Conservation (phyloP, 2,888 invertebrate genomes). For the Zygogramma bicolorata region DNA sequence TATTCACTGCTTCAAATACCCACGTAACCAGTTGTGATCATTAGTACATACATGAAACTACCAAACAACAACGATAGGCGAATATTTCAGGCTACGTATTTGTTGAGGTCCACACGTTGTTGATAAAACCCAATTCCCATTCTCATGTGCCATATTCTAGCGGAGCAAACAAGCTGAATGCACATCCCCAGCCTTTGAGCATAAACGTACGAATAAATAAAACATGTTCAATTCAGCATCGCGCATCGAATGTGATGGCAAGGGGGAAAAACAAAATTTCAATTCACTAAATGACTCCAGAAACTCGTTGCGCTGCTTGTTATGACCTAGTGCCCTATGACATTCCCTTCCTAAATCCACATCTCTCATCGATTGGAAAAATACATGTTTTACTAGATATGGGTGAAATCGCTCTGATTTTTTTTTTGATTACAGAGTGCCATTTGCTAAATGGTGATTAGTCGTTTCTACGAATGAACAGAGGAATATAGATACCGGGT, state of each 20-base stretch:
- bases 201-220: background rate
- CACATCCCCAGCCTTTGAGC: background rate
- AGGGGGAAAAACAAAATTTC: background rate
- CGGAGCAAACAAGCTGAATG: background rate
- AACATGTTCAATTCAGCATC: background rate
- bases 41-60: too few relatives aligned
- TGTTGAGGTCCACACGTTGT: background rate
- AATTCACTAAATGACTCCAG: background rate
- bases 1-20: too few relatives aligned
- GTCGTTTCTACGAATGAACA: too few relatives aligned
- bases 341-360: slow-evolving; percentile 30
- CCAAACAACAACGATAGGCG: too few relatives aligned
- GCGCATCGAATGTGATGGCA: background rate
- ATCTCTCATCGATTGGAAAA: background rate
- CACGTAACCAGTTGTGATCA: too few relatives aligned
- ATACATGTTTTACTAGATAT: background rate
- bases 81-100: too few relatives aligned
- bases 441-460: too few relatives aligned
- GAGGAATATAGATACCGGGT: too few relatives aligned
- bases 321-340: slow-evolving; percentile 44
- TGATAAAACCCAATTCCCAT: background rate
- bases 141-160: background rate
- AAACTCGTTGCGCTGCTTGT: slow-evolving; percentile 22
- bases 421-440: too few relatives aligned
- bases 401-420: too few relatives aligned